Evolutionary conservation across 35 echinoderm and acorn worm species (phyloP), one percentile per base, ranked within the genome.

Genomic region (Strongylocentrotus purpuratus): DNA sequence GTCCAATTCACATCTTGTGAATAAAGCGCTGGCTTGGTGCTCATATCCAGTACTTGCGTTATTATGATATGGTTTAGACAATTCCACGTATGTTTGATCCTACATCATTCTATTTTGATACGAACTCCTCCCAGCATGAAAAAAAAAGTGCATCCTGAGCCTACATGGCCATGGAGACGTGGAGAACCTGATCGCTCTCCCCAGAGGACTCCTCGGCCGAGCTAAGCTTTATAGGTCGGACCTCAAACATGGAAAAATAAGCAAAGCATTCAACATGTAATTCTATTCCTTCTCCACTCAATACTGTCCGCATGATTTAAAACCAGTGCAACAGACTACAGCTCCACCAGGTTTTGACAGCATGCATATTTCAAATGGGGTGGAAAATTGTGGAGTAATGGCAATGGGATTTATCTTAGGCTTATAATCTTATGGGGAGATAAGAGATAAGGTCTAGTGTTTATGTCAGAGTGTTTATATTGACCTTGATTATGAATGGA

Each of bases 211-310:
- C 45, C 45, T 17, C 31, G 2, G 3, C 87, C 87, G 2, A 31
- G 45, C 45, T 89, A 33, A 46, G 87, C 87, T 78, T 78, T 78
- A 28, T 78, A 78, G 65, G 65, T 78, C 45, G 87, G 87, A 33
- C 87, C 87, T 46, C 33, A 89, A 89, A 89, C 87, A 89, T 89
- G 87, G 45, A 46, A 89, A 89, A 89, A 89, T 89, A 89, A 89
- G 87, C 87, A 89, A 46, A 89, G 87, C 87, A 89, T 89, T 89
- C 65, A 89, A 33, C 33, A 46, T 89, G 87, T 89, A 89, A 89
- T 89, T 28, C 87, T 89, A 89, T 17, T 89, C 87, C 87, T 33
- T 33, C 87, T 33, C 45, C 33, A 89, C 33, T 33, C 87, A 89
- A 78, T 78, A 0, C 65, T 89, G 87, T 89, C 87, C 33, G 45